These are phyloP conservation scores for Lanistes nyassanus DNA, from an alignment of 1,140 invertebrate species.

Conservation along the genomic window DNA sequence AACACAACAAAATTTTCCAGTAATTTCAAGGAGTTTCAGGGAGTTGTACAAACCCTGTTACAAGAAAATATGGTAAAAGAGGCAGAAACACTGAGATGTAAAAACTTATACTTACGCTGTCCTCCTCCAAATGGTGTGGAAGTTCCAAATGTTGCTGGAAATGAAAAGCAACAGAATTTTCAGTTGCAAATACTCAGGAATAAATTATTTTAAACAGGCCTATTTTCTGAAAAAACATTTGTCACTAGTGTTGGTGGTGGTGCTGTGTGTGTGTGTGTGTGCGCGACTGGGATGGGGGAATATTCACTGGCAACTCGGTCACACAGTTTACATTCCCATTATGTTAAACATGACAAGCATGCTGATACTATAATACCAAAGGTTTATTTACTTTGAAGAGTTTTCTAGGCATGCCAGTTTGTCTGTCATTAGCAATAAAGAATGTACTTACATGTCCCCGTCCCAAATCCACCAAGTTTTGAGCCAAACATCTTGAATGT, in stretches of 20 bases:
- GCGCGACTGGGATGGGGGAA: too few relatives aligned
- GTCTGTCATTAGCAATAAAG: background rate
- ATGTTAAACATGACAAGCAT: background rate
- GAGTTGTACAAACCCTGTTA: background rate
- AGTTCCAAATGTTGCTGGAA: slow-evolving; percentile 42
- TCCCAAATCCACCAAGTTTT: slow-evolving; percentile 36
- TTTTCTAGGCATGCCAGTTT: background rate
- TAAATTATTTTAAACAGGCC: background rate
- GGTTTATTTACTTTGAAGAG: background rate
- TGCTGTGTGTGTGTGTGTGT: background rate
- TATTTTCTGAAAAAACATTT: too few relatives aligned
- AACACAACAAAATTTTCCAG: background rate
- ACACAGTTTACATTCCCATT: too few relatives aligned
- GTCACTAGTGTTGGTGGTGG: too few relatives aligned
- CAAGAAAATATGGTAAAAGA: background rate
- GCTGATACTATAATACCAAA: background rate
- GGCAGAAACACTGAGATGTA: too few relatives aligned
- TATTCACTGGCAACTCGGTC: too few relatives aligned
- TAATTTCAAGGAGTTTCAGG: background rate
- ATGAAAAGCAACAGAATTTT: background rate
- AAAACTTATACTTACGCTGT: slow-evolving; percentile 28
- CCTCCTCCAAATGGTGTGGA: slow-evolving; percentile 37
- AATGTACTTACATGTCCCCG: slow-evolving; percentile 25
- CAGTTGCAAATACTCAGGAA: background rate
- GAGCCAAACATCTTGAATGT: slow-evolving; percentile 36